Percentiles rank a stretch among this genome's conserved stretches.
Evolutionary conservation across 2,888 invertebrate species (phyloP).

Genomic region (Clusia tigrina): DNA sequence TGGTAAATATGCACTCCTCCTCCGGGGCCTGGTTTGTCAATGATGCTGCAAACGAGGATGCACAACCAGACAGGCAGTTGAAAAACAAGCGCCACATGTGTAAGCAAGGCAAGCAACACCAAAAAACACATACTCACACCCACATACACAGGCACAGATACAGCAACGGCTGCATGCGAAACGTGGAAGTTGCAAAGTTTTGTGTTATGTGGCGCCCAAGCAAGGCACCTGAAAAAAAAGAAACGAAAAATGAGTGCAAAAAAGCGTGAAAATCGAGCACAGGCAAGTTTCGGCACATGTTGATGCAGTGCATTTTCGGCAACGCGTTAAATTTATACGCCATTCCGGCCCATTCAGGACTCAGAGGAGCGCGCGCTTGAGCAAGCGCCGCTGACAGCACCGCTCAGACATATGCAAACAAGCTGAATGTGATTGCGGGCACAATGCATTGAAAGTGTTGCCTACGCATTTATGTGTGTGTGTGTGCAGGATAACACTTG

Average conservation of each 20-base stretch:
- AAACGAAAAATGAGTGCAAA: background rate
- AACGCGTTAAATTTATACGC: background rate
- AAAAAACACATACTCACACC: background rate
- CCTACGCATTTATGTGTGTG: too few relatives aligned
- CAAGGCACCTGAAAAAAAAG: too few relatives aligned
- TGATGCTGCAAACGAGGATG: background rate
- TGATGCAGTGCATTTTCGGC: constrained; percentile 1
- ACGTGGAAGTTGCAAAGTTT: background rate
- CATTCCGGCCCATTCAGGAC: background rate
- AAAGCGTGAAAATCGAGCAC: too few relatives aligned
- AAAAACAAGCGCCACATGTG: background rate
- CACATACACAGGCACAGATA: too few relatives aligned
- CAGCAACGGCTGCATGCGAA: too few relatives aligned
- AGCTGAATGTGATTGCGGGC: background rate
- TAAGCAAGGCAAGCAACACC: background rate
- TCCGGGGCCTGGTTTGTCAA: too few relatives aligned
- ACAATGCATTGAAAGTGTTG: background rate
- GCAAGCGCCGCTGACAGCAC: background rate
- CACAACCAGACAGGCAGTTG: too few relatives aligned
- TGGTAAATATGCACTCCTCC: background rate
- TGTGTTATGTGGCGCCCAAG: background rate
- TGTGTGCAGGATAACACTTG: background rate
- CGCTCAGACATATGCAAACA: background rate
- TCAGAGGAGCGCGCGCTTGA: background rate
- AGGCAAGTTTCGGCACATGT: background rate